Base-by-base conservation (phyloP, 2,888 invertebrate genomes). In the Hirtodrosophila confusa region DNA sequence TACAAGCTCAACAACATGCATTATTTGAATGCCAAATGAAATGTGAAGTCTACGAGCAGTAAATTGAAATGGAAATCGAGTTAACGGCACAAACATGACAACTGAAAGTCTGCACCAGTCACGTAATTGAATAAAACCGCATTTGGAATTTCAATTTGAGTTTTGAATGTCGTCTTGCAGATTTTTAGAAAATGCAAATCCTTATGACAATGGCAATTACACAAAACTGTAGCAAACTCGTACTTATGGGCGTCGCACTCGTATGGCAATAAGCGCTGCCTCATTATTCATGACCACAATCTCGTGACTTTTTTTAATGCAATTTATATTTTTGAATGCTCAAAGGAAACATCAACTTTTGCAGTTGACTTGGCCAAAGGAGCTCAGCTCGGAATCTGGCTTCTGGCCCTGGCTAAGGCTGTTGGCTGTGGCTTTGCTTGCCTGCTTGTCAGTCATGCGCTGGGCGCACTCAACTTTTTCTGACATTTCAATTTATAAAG, bases 401-500 rank as follows among this genome's bases (percentile, higher is more conserved):
- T 17, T 17, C 56, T 39, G 61, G 41, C 58, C 47, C 47, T 44
- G 11, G 10, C 43, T 23, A 23, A 9, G 4, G 17, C 36, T 39
- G 27, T 27, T 54, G 9, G 47, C 54, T 51, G 47, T 45, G 66
- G 53, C 51, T 80, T 62, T 78, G 63, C 45, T 54, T 64, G 62
- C 37, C 68, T 66, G 65, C 67, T 69, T 83, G 87, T 84, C 88
- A 85, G 86, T 82, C 82, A 71, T 50, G 76, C 66, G 50, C 66
- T 61, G 65, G 58, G 68, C 45, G 63, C 63, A 58, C 78, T 85
- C 88, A 85, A 85, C 80, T 85, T 85, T 85, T 85, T 86, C 78
- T 85, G 84, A 85, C 84, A 85, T 85, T 85, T 85, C 88, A 85
- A 85, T 85, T 85, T 85, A 88, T 85, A 85, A 80, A 86, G 85